Evolutionary conservation across 2,113 vertebrate genomes (phyloP).

Genomic region (Sisor rabdophorus): DNA sequence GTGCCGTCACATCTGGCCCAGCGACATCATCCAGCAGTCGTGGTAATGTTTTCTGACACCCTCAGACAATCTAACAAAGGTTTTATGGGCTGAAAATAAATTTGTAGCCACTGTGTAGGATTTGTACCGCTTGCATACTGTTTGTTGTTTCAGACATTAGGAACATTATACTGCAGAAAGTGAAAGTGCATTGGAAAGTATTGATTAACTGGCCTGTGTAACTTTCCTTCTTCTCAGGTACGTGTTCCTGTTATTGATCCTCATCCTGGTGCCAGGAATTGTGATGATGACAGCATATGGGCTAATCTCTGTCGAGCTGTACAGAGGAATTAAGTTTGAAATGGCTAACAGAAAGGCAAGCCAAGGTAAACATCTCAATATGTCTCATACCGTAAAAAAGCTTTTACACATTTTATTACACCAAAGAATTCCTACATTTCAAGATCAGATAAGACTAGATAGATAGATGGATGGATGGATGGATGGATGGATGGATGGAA

Average conservation of each 20-base stretch:
- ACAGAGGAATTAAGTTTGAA: conserved; percentile 89
- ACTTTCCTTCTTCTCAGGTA: conserved; percentile 73
- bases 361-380: conserved; percentile 73
- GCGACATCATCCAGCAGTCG: conserved; percentile 79
- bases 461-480: background rate
- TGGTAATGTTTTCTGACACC: conserved; percentile 76
- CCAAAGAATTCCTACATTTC: background rate
- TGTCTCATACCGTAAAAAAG: no score
- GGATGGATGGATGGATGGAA: background rate
- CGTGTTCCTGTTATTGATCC: conserved; percentile 83
- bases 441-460: no score
- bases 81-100: background rate
- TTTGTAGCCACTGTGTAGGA: background rate
- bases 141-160: conserved; percentile 20
- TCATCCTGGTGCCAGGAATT: conserved; percentile 92
- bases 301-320: conserved; percentile 91
- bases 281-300: conserved; percentile 92
- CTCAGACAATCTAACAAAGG: background rate
- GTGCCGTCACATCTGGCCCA: conserved; percentile 91
- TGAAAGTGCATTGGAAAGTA: conserved; percentile 20
- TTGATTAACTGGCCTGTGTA: background rate
- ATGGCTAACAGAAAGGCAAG: conserved; percentile 75
- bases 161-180: conserved; percentile 14
- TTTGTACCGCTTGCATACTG: background rate
- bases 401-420: background rate